These are phyloP conservation scores for Otolemur crassicaudatus DNA, from an alignment of 2,797 vertebrate species.

Conservation along the genomic window DNA sequence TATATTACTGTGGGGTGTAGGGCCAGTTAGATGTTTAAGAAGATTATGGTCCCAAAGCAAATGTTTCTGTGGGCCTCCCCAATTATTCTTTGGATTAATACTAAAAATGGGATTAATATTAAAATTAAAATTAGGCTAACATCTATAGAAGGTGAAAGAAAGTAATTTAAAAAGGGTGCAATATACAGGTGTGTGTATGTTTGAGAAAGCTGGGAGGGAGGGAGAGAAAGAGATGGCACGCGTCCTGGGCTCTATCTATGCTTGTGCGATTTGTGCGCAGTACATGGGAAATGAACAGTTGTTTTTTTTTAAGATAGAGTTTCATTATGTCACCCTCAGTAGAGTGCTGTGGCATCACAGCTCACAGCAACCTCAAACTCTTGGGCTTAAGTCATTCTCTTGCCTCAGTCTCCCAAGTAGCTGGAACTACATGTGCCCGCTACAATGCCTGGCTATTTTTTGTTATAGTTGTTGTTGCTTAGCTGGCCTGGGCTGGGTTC, in stretches of 20 bases:
- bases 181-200: neutral
- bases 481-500: no score
- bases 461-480: no score
- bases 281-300: neutral
- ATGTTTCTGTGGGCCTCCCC: neutral
- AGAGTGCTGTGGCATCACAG: no score
- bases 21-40: neutral
- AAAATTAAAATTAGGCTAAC: neutral
- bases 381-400: no score
- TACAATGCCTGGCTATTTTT: no score
- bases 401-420: no score
- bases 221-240: neutral
- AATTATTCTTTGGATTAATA: neutral
- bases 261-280: accelerated
- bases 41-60: neutral
- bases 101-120: neutral
- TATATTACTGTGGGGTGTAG: neutral
- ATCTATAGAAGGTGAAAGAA: neutral
- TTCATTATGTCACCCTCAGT: no score
- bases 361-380: no score
- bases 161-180: neutral
- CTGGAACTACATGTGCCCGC: no score
- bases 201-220: neutral
- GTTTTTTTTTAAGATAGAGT: no score
- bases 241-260: no score